Base-by-base conservation (phyloP, 2,113 vertebrate species). In the Lates calcarifer region DNA sequence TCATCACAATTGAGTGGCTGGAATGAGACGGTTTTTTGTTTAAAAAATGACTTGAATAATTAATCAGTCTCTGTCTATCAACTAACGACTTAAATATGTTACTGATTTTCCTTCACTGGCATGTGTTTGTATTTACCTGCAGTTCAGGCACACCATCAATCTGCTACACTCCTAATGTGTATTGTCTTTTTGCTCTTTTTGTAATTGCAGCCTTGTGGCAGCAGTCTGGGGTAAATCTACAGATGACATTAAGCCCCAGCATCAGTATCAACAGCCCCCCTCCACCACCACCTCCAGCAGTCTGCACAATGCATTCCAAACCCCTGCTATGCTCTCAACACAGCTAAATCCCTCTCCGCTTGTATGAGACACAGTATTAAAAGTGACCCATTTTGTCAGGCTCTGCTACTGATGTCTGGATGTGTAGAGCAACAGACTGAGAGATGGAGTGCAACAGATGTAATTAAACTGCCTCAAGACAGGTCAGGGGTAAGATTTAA, bases 311-410 rank as follows among this genome's bases (percentile, higher is more conserved):
- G 78, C 82, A 82, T 88, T 77, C 74, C 82, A 64, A 77, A 75
- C 80, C 83, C 45, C 77, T 55, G 68, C 78, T 20, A 26, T 39
- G 70, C 84, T 87, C 60, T 71, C 63, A 74, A 78, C 79, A 39
- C 71, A 2, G n/a, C 83, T 85, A 87, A 93, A 91, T 90, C 91
- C 91, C 76, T 63, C 70, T 79, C 66, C 55, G 74, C 79, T 77
- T 81, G 79, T 70, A 82, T 81, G 85, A 74, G 83, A 89, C 82
- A 56, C 73, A 33, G 82, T 45, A 89, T 93, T 91, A 91, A 86
- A 92, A 78, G 79, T 91, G 91, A 92, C 92, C 91, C 89, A 92
- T 90, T 94, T 92, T 77, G 81, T 78, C 86, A 58, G 35, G 37
- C 80, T 49, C 67, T 24, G 22, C 60, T 76, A 67, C 49, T 67